Conservation (phyloP, 2,113 vertebrate species). For the Eulacestoma nigropectus region DNA sequence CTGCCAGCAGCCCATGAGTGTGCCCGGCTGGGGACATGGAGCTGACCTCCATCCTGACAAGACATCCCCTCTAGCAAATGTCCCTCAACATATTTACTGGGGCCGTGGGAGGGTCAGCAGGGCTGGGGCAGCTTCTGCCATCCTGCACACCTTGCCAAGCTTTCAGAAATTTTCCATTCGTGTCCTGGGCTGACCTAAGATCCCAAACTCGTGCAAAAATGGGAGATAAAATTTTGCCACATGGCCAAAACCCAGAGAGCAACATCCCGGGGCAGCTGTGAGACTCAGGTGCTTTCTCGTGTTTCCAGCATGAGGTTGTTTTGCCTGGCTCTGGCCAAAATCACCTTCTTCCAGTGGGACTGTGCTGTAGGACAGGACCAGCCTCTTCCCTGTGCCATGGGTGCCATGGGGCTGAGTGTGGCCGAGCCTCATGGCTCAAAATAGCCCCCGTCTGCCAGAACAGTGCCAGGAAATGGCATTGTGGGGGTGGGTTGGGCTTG, state of each 20-base stretch:
- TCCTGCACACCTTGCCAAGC: neutral
- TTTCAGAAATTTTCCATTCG: rapidly evolving
- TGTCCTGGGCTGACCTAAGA: neutral
- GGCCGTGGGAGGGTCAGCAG: neutral
- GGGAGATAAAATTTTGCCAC: neutral
- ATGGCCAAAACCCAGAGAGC: neutral
- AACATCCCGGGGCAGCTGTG: rapidly evolving
- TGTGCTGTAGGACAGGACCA: neutral
- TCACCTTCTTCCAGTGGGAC: neutral
- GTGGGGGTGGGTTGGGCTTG: neutral
- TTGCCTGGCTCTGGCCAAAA: neutral
- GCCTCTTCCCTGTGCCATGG: neutral
- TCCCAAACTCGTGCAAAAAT: neutral
- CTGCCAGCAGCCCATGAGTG: rapidly evolving
- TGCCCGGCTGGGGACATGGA: rapidly evolving
- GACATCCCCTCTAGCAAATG: neutral
- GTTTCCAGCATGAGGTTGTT: neutral
- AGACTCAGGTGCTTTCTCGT: neutral
- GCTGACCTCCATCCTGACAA: rapidly evolving
- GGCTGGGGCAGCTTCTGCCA: neutral
- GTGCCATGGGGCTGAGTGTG: neutral
- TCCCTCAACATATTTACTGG: neutral
- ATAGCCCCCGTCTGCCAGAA: neutral
- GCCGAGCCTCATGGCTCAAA: neutral
- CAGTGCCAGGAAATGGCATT: constrained; percentile 13